These are phyloP conservation scores for Formica aserva DNA, from an alignment of 2,888 invertebrate species.

Conservation along the genomic window DNA sequence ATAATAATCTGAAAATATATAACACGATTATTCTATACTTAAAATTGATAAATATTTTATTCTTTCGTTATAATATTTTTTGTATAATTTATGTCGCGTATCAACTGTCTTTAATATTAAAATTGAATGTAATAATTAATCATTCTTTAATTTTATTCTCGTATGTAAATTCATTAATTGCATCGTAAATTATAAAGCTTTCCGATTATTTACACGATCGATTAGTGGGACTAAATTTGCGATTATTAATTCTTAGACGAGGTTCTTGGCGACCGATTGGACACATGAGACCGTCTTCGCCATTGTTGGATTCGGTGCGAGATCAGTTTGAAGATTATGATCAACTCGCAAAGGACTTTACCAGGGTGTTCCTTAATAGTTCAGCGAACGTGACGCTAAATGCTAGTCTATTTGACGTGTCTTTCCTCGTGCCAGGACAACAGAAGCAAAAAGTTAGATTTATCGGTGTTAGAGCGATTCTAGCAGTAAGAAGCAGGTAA, in stretches of 20 bases:
- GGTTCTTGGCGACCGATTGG: constrained; percentile 98
- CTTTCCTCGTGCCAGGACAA: constrained; percentile 94
- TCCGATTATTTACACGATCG: background rate
- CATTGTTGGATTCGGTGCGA: constrained; percentile 95
- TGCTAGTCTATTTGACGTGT: constrained; percentile 95
- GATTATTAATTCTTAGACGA: constrained; percentile 83
- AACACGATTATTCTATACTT: background rate
- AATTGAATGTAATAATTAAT: background rate
- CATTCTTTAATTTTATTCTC: background rate
- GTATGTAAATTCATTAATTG: background rate
- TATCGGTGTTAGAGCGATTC: constrained; percentile 95
- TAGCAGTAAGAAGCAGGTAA: constrained; percentile 95
- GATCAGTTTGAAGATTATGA: constrained; percentile 98
- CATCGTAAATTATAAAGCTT: background rate
- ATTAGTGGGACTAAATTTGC: background rate
- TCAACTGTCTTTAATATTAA: background rate
- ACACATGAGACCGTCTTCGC: constrained; percentile 97
- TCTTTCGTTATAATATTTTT: background rate
- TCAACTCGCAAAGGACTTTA: constrained; percentile 96
- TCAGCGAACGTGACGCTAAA: constrained; percentile 92
- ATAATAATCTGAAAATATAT: background rate
- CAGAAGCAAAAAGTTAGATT: constrained; percentile 96
- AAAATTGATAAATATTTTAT: background rate
- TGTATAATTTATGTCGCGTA: background rate
- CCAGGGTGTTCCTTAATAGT: constrained; percentile 94